phyloP scores from a whole-genome alignment of 92 coral and sea anemone species.

The Porites cylindrica region DNA sequence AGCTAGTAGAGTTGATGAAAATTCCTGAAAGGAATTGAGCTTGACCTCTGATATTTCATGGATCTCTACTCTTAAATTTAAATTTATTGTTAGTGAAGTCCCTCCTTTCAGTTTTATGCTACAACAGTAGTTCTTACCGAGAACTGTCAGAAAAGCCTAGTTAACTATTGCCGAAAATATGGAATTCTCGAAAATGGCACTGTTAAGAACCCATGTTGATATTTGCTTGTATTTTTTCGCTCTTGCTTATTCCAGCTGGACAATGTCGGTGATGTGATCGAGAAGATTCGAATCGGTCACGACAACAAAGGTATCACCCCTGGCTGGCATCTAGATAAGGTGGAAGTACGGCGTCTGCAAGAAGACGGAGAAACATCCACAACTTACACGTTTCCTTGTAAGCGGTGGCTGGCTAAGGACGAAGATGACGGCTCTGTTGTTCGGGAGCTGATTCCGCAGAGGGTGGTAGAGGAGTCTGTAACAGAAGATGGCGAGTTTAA shows the following conservation, averaged over 20 bases:
- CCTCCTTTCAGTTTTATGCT: too few species aligned
- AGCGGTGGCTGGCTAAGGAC: conserved; percentile 95
- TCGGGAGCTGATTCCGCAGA: conserved; percentile 92
- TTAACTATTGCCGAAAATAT: too few species aligned
- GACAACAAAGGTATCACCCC: conserved; percentile 93
- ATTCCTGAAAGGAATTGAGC: too few species aligned
- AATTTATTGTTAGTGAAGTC: too few species aligned
- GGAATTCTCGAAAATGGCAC: too few species aligned
- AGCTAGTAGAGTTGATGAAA: too few species aligned
- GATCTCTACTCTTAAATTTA: too few species aligned
- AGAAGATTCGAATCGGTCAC: conserved; percentile 95
- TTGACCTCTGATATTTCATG: too few species aligned
- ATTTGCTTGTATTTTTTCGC: too few species aligned
- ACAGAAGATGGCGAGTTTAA: conserved; percentile 79
- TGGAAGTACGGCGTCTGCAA: conserved; percentile 86
- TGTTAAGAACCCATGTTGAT: too few species aligned
- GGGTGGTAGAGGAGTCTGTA: conserved; percentile 88
- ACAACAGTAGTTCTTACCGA: too few species aligned
- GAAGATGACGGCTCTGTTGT: conserved; percentile 98
- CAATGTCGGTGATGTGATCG: conserved; percentile 94
- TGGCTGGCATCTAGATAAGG: conserved; percentile 95
- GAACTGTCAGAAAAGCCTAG: too few species aligned
- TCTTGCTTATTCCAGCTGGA: conserved; percentile 68
- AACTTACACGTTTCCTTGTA: conserved; percentile 89
- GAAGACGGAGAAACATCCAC: conserved; percentile 92